These are phyloP conservation scores for Drosophila littoralis DNA, from an alignment of 1,140 invertebrate species.

Conservation along the genomic window DNA sequence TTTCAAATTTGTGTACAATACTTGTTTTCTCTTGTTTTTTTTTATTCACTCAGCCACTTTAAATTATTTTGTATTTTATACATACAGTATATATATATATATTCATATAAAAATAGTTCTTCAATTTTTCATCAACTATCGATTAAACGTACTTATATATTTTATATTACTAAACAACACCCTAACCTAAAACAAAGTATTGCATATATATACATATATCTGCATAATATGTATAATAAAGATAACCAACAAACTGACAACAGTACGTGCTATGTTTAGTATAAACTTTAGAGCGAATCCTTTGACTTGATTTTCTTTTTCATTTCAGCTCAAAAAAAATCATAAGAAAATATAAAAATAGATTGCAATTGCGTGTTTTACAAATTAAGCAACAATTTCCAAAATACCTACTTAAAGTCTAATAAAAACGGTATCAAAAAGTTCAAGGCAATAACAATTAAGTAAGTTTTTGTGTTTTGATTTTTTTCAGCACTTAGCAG, in stretches of 20 bases:
- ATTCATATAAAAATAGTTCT: conserved; percentile 73
- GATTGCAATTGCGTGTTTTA: conserved; percentile 71
- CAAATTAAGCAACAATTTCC: conserved; percentile 81
- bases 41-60: conserved; percentile 78
- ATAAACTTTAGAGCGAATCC: conserved; percentile 62
- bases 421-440: conserved; percentile 74
- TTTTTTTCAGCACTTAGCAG: conserved; percentile 53
- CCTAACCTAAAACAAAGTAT: conserved; percentile 77
- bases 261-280: conserved; percentile 31
- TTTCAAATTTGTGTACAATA: not conserved
- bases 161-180: conserved; percentile 72
- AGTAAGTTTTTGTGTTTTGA: conserved; percentile 61
- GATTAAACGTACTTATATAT: conserved; percentile 44
- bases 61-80: conserved; percentile 68
- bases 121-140: conserved; percentile 43
- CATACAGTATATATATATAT: conserved; percentile 49
- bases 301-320: conserved; percentile 45
- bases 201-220: conserved; percentile 43
- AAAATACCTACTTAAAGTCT: conserved; percentile 77
- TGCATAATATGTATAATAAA: conserved; percentile 16
- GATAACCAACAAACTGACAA: conserved; percentile 37
- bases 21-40: conserved; percentile 26
- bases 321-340: conserved; percentile 9
- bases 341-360: conserved; percentile 51
- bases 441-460: conserved; percentile 78